Conservation (phyloP, 2,797 vertebrate genomes). For the Galago senegalensis region DNA sequence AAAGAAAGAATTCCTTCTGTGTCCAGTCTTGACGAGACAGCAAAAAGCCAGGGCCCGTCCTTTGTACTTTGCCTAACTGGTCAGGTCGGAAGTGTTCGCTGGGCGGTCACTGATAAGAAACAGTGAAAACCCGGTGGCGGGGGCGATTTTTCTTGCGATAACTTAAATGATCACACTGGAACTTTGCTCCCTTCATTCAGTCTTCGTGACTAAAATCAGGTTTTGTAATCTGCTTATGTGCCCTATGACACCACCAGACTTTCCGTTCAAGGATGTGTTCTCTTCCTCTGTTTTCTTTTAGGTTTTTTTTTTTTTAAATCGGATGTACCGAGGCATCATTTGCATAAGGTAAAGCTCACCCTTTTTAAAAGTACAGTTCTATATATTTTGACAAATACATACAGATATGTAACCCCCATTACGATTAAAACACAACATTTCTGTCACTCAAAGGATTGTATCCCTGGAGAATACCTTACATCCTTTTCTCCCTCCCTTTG, state of each 20-base stretch:
- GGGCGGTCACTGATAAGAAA: neutral
- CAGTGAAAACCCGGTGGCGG: neutral
- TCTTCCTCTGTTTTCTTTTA: neutral
- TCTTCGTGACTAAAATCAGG: conserved; percentile 15
- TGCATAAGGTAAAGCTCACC: neutral
- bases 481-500: neutral
- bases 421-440: neutral
- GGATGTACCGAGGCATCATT: neutral
- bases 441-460: neutral
- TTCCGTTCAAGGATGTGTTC: neutral
- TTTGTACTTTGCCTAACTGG: neutral
- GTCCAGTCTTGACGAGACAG: neutral
- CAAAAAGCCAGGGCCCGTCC: neutral
- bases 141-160: neutral
- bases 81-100: neutral
- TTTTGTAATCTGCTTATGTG: conserved; percentile 21
- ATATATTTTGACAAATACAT: neutral
- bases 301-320: conserved; percentile 53
- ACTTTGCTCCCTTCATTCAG: conserved; percentile 23
- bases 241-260: conserved; percentile 15
- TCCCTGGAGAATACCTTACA: neutral
- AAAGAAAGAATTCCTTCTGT: neutral
- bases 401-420: neutral
- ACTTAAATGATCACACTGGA: neutral
- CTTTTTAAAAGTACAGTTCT: neutral